phyloP scores from a whole-genome alignment of 2,888 invertebrate genomes.

The Spodoptera exigua region DNA sequence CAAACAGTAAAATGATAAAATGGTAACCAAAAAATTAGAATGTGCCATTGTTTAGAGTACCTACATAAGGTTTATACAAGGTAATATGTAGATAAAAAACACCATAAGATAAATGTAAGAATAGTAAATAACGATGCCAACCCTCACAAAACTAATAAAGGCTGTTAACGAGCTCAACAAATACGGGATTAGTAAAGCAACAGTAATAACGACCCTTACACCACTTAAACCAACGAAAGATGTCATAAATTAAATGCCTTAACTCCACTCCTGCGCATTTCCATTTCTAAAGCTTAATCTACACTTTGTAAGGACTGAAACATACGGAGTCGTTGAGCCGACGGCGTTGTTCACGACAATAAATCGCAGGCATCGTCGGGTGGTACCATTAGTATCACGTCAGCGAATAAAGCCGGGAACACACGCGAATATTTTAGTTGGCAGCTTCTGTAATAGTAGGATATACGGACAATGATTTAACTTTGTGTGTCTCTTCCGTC shows the following conservation, averaged over 20 bases:
- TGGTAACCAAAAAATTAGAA: too few species aligned
- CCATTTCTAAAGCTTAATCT: constrained; percentile 60
- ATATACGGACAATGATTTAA: not conserved
- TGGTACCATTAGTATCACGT: constrained; percentile 64
- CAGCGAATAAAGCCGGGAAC: constrained; percentile 56
- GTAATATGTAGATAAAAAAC: too few species aligned
- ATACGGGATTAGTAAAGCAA: too few species aligned
- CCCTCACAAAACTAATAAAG: too few species aligned
- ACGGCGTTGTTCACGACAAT: constrained; percentile 52
- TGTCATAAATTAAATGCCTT: constrained; percentile 48
- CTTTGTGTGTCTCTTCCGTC: not conserved
- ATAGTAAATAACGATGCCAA: too few species aligned
- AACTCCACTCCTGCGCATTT: constrained; percentile 40
- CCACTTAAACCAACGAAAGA: constrained; percentile 30
- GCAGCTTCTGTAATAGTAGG: not conserved
- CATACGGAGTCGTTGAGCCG: constrained; percentile 59
- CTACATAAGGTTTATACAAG: too few species aligned
- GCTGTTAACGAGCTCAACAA: not conserved
- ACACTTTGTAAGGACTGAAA: constrained; percentile 57
- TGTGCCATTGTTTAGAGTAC: too few species aligned
- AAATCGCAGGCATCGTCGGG: constrained; percentile 64
- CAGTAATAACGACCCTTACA: not conserved
- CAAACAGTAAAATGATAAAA: too few species aligned
- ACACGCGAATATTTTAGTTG: constrained; percentile 33
- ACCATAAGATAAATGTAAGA: too few species aligned